Evolutionary conservation across 2,888 invertebrate genomes (phyloP).

Genomic region (Lasioglossum marginatum): DNA sequence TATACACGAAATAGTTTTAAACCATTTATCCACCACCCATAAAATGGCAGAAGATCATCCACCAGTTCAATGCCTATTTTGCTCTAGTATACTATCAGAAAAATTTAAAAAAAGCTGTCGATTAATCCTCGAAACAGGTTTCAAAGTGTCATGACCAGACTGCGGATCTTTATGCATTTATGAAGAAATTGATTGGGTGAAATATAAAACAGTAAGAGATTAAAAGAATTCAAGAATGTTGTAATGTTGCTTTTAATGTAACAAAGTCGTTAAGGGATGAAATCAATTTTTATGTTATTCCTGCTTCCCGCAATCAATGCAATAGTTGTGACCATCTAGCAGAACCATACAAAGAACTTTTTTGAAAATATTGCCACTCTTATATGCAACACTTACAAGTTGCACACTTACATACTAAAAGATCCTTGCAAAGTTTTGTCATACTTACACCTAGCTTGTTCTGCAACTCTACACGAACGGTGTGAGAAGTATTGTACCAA

Average conservation of each 20-base stretch:
- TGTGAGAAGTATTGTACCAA: not conserved
- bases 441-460: not conserved
- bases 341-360: not conserved
- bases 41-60: not conserved
- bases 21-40: not conserved
- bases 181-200: too few relatives aligned
- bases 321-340: not conserved
- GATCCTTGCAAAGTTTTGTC: too few relatives aligned
- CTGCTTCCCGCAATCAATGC: too few relatives aligned
- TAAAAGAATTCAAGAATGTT: too few relatives aligned
- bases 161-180: too few relatives aligned
- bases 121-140: not conserved
- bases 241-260: too few relatives aligned
- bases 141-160: not conserved
- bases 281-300: too few relatives aligned
- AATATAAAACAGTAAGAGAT: too few relatives aligned
- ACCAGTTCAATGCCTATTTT: not conserved
- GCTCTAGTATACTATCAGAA: not conserved
- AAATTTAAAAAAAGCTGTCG: not conserved
- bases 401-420: too few relatives aligned
- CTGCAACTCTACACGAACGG: not conserved
- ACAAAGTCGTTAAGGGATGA: too few relatives aligned
- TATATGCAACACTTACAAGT: too few relatives aligned
- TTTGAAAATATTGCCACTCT: not conserved
- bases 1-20: too few relatives aligned